Evolutionary conservation across 1,140 invertebrate species (phyloP).

Genomic region (Listronotus bonariensis): DNA sequence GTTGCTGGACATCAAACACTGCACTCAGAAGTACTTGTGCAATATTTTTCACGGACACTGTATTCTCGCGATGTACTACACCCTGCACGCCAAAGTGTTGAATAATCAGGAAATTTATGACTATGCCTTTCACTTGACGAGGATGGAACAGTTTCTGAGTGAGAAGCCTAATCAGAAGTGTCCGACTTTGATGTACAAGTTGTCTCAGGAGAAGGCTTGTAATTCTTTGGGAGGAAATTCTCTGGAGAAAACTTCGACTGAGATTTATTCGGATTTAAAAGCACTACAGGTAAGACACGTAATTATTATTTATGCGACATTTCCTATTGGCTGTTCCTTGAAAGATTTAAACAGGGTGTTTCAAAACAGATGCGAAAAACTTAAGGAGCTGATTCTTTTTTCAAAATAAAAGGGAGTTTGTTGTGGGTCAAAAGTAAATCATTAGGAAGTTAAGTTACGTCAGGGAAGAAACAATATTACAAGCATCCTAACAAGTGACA

Average conservation of each 20-base stretch:
- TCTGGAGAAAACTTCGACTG: conserved; percentile 50
- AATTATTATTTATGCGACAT: too few relatives aligned
- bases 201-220: conserved; percentile 45
- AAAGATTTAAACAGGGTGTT: too few relatives aligned
- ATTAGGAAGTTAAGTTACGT: too few relatives aligned
- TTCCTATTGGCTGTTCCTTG: too few relatives aligned
- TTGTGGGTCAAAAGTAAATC: too few relatives aligned
- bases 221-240: conserved; percentile 39
- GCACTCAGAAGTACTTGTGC: conserved; percentile 92
- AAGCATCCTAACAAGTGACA: too few relatives aligned
- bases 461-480: too few relatives aligned
- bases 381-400: too few relatives aligned
- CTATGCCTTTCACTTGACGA: conserved; percentile 62
- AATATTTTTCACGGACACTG: conserved; percentile 85
- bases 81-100: conserved; percentile 51
- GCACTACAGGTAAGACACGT: conserved; percentile 37
- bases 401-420: too few relatives aligned
- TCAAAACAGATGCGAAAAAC: too few relatives aligned
- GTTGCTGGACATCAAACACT: conserved; percentile 95
- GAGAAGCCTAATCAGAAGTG: conserved; percentile 51
- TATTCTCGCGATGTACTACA: conserved; percentile 82
- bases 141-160: conserved; percentile 59
- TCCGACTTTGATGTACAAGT: conserved; percentile 47
- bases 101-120: conserved; percentile 62
- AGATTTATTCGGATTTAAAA: conserved; percentile 52